Conservation (phyloP, 2,797 vertebrate species). For the Eidolon dupreanum region DNA sequence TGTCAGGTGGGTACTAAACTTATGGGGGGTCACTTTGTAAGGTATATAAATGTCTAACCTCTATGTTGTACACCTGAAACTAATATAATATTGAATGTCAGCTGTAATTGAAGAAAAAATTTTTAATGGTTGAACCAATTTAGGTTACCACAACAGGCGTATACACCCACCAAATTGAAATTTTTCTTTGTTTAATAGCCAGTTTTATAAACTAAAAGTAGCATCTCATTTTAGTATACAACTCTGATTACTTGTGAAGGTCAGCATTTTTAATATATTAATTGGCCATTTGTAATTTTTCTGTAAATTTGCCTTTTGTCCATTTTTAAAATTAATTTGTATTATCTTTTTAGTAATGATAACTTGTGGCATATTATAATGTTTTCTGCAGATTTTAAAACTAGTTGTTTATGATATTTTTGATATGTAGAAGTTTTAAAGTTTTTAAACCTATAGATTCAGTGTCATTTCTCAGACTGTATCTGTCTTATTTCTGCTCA, state of each 20-base stretch:
- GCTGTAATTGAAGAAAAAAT: too few relatives aligned
- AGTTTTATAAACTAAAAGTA: constrained; percentile 9
- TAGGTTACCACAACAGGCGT: not conserved
- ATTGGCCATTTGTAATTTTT: not conserved
- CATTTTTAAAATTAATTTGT: not conserved
- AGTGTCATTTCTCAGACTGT: not conserved
- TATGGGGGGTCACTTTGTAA: too few relatives aligned
- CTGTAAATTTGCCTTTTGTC: not conserved
- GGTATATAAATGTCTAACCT: too few relatives aligned
- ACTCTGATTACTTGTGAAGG: not conserved
- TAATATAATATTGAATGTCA: too few relatives aligned
- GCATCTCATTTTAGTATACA: not conserved
- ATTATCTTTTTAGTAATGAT: not conserved
- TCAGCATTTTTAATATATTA: not conserved
- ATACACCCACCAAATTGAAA: not conserved
- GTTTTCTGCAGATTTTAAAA: not conserved
- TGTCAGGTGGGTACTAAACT: too few relatives aligned
- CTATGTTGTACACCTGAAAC: too few relatives aligned
- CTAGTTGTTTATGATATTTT: not conserved
- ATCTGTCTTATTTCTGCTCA: not conserved
- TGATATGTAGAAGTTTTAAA: not conserved
- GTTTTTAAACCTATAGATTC: not conserved
- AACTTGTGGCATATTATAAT: not conserved
- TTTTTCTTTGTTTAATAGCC: not conserved
- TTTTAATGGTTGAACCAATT: not conserved